Conservation (phyloP, 2,113 vertebrate genomes). For the Clarias batrachus region DNA sequence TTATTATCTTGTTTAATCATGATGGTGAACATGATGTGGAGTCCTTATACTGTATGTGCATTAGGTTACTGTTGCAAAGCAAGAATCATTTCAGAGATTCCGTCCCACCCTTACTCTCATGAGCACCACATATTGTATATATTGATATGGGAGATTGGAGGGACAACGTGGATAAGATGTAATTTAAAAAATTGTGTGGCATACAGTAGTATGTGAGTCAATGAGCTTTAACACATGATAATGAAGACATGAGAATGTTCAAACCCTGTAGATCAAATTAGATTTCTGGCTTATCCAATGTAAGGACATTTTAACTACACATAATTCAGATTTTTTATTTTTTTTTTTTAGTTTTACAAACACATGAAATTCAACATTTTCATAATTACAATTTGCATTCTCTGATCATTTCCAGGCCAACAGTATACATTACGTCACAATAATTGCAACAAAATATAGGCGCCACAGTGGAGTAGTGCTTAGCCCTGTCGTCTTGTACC, state of each 20-base stretch:
- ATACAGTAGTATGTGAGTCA: constrained; percentile 3
- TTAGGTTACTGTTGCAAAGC: background rate
- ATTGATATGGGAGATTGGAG: background rate
- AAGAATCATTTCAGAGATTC: constrained; percentile 4
- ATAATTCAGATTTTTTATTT: background rate
- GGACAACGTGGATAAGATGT: background rate
- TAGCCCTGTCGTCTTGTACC: no score
- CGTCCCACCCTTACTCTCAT: background rate
- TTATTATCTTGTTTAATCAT: background rate
- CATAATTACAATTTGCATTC: no score
- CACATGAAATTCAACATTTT: background rate
- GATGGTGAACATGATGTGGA: background rate
- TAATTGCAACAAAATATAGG: no score
- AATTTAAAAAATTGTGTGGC: background rate
- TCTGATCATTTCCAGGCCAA: no score
- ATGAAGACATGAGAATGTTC: background rate
- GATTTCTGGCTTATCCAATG: constrained; percentile 26
- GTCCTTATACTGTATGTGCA: background rate
- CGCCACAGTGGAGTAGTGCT: no score
- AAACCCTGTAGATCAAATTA: constrained; percentile 11
- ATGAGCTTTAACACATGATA: constrained; percentile 21
- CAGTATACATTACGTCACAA: no score
- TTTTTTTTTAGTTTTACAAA: background rate
- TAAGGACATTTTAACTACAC: background rate
- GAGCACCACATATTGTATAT: background rate